Evolutionary conservation across 2,797 vertebrate species (phyloP), one percentile per base, ranked within the genome.

Genomic region (Thaleichthys pacificus): DNA sequence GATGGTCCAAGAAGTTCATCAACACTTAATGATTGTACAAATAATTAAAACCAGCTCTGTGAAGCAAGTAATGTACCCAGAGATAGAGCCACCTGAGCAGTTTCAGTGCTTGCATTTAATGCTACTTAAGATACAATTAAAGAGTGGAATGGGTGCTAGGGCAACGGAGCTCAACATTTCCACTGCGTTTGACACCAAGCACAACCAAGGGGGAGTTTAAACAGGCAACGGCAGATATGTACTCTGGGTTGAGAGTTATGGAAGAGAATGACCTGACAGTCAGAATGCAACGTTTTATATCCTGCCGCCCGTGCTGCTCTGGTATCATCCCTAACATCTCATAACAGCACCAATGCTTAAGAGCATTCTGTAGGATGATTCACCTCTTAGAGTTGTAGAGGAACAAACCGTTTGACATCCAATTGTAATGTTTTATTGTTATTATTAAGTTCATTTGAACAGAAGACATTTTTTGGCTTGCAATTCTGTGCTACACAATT

Each of bases 81-180:
- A 26, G 69, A 77, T 7, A 61, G 69, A 77, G 56, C 77, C 85
- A 86, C 84, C 82, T 84, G 83, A 88, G 79, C 78, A 75, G 72
- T 61, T 82, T 66, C 51, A 15, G 51, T 1, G 19, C 49, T 75
- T 17, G 47, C 21, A 1, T 79, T 84, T 72, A 77, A 75, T 70
- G 80, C 71, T 77, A 83, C 79, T 84, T 85, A 82, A 79, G 71
- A 79, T 65, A 7, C 74, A 69, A 71, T 74, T 83, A 89, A 85
- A 70, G 78, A 69, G 74, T 77, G 21, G 70, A 69, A 78, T 69
- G 65, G 73, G 71, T 66, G 66, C 67, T 26, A 62, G 82, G 64
- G 75, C 63, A 49, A 61, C 61, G 30, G 73, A 80, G 76, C 76
- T 11, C 1, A 1, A 21, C 32, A 35, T 78, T 78, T 68, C 76